Conservation (phyloP, 2,888 invertebrate genomes). For the Parnassius glacialis region DNA sequence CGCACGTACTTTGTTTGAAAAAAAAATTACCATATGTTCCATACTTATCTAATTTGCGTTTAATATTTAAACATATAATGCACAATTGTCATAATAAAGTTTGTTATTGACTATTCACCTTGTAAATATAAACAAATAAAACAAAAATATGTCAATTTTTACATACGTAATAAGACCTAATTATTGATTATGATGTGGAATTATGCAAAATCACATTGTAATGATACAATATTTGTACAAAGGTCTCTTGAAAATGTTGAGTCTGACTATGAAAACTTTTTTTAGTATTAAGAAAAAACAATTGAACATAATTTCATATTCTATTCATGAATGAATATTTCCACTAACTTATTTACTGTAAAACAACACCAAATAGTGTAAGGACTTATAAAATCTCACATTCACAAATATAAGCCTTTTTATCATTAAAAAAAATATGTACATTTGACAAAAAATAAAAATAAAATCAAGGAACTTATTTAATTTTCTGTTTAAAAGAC, state of each 20-base stretch:
- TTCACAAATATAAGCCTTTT: slow-evolving; percentile 26
- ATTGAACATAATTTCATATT: slow-evolving; percentile 45
- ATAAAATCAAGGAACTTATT: not conserved
- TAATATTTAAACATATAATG: slow-evolving; percentile 29
- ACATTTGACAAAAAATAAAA: not conserved
- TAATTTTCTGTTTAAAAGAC: slow-evolving; percentile 1
- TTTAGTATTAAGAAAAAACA: slow-evolving; percentile 52
- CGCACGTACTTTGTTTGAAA: slow-evolving; percentile 75
- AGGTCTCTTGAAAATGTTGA: slow-evolving; percentile 65
- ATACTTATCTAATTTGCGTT: slow-evolving; percentile 28
- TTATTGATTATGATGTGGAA: slow-evolving; percentile 34
- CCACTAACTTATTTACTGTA: slow-evolving; percentile 61
- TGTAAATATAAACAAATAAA: slow-evolving; percentile 25
- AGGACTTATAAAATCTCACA: slow-evolving; percentile 45
- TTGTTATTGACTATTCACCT: slow-evolving; percentile 11
- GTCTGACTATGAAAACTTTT: slow-evolving; percentile 65
- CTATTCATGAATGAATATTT: slow-evolving; percentile 50
- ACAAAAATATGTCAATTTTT: slow-evolving; percentile 65
- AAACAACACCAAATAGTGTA: slow-evolving; percentile 75
- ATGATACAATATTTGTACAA: slow-evolving; percentile 69
- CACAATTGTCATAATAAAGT: slow-evolving; percentile 21
- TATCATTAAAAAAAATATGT: not conserved
- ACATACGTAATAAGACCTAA: slow-evolving; percentile 64
- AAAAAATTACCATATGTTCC: slow-evolving; percentile 30
- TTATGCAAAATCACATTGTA: slow-evolving; percentile 48